Base-by-base conservation (phyloP, 1,140 invertebrate genomes). In the Asbolus verrucosus region DNA sequence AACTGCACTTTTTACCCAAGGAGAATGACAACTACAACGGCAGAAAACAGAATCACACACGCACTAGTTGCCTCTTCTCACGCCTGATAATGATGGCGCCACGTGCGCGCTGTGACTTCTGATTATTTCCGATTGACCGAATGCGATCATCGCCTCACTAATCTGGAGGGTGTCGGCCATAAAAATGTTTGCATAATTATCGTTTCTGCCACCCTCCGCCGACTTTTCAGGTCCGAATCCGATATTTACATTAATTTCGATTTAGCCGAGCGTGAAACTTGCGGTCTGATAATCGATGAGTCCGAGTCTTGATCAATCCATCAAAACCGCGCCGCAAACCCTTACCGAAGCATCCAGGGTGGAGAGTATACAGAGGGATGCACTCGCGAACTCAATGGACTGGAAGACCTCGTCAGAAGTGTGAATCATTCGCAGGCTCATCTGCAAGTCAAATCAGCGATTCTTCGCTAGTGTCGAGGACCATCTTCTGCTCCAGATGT, bases 401-500 rank as follows among this genome's bases (percentile, higher is more conserved):
- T 74, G 73, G 69, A 74, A 74, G 70, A 68, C 73, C 65, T 74
- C 73, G 69, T 67, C 73, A 74, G 73, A 70, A 74, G 73, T 74
- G 73, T 74, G 73, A 74, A 74, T 74, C 73, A 74, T 70, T 72
- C 60, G 33, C 65, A 38, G 63, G 13, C 73, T 74, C 73, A 74
- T 74, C 73, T 74, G 73, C 73, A 74, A 74, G 73, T 74, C 73
- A 74, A 61, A 74, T 74, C 66, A 67, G 65, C 41, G 66, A 71
- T 72, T 74, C 73, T 74, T 72, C 70, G 72, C 38, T 62, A 63
- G 33, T 38, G 39, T 63, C 61, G 24, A 63, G 61, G 18, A 36
- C 61, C 61, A 63, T 63, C 36, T 11, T 6, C 1, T 38, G 41
- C 61, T 63, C 33, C 61, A 63, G 61, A 63, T 63, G 61, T 33